These are phyloP conservation scores for Malacoraja senta DNA, from an alignment of 2,797 vertebrate species.

Conservation along the genomic window DNA sequence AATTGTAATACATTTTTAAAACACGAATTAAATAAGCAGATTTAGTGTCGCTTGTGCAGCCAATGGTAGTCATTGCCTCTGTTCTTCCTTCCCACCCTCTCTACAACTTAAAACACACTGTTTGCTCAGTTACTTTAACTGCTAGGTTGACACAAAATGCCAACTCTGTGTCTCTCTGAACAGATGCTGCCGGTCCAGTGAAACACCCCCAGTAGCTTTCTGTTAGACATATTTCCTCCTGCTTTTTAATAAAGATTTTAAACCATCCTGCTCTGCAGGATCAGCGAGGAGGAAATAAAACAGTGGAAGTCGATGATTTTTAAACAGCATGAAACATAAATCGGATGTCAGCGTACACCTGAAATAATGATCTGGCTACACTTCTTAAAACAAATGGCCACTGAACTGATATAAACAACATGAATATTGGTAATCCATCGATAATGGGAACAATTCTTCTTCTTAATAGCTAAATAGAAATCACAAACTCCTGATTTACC, in stretches of 20 bases:
- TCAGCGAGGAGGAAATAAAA: neutral
- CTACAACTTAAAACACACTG: too few relatives aligned
- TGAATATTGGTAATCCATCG: slow-evolving; percentile 20
- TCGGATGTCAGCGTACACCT: neutral
- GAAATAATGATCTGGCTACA: neutral
- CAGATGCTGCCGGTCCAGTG: too few relatives aligned
- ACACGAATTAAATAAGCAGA: too few relatives aligned
- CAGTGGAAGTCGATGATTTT: neutral
- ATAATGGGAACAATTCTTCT: neutral
- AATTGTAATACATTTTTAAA: too few relatives aligned
- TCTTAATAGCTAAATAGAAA: neutral
- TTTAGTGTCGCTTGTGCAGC: too few relatives aligned
- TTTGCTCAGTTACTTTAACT: too few relatives aligned
- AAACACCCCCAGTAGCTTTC: too few relatives aligned
- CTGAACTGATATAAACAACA: neutral
- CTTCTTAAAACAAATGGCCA: neutral
- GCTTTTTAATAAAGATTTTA: neutral
- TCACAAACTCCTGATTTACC: neutral
- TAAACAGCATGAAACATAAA: neutral
- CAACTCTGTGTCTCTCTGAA: too few relatives aligned
- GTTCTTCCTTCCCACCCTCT: too few relatives aligned
- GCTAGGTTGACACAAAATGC: too few relatives aligned
- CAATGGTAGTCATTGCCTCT: too few relatives aligned
- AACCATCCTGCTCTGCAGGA: neutral
- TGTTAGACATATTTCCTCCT: neutral